Percentiles rank a stretch among this genome's conserved stretches.
Conservation (phyloP, 92 coral and sea anemone genomes). For the Siderastrea radians region DNA sequence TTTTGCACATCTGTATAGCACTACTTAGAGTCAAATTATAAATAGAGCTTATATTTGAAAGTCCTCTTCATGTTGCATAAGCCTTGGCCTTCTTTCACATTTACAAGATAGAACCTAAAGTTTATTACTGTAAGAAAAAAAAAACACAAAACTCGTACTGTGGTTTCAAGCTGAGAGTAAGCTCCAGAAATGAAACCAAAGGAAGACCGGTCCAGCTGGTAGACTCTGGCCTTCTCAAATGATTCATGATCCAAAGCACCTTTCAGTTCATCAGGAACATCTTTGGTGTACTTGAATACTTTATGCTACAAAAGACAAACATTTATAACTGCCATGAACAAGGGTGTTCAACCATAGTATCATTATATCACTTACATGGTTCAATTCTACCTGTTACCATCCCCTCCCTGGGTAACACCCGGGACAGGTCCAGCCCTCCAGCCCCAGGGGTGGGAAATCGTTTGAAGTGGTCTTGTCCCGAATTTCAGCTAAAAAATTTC, state of each 20-base stretch:
- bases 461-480: too few species aligned
- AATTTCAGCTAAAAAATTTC: too few species aligned
- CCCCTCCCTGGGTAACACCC: too few species aligned
- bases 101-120: background rate
- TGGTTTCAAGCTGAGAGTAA: slow-evolving; percentile 92
- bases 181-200: slow-evolving; percentile 89
- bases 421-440: too few species aligned
- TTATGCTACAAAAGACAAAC: slow-evolving; percentile 68
- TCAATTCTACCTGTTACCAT: too few species aligned
- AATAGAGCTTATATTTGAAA: too few species aligned
- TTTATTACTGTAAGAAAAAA: background rate
- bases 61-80: too few species aligned
- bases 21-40: too few species aligned
- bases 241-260: slow-evolving; percentile 89
- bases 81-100: background rate
- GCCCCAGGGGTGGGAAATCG: too few species aligned
- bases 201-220: slow-evolving; percentile 94
- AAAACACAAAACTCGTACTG: slow-evolving; percentile 65
- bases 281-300: slow-evolving; percentile 83
- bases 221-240: slow-evolving; percentile 94
- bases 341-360: background rate
- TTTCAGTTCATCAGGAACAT: slow-evolving; percentile 91
- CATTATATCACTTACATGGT: background rate
- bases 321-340: background rate
- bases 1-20: too few species aligned